Evolutionary conservation across 2,797 vertebrate species (phyloP).

Genomic region (Austrolebias charrua): DNA sequence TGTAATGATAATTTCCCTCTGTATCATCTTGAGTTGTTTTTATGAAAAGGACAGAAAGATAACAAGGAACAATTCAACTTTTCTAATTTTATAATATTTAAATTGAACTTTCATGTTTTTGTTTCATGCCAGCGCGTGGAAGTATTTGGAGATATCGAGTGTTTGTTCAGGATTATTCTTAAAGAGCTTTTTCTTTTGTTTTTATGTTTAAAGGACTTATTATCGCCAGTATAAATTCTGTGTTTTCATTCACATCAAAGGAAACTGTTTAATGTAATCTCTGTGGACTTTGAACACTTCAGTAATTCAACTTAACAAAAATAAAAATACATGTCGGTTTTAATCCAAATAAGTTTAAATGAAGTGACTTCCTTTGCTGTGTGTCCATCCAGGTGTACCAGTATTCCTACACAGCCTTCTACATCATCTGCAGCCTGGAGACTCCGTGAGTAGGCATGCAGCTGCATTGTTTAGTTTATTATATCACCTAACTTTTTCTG

Average conservation of each 20-base stretch:
- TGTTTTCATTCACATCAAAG: not conserved
- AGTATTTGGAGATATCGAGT: not conserved
- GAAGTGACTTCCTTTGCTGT: not conserved
- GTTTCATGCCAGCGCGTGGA: not conserved
- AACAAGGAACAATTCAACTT: not conserved
- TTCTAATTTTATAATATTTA: not conserved
- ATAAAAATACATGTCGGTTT: not conserved
- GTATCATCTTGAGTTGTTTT: too few species aligned
- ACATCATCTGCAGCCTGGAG: constrained; percentile 91
- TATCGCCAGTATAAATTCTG: not conserved
- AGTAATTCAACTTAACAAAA: not conserved
- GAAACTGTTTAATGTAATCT: constrained; percentile 3
- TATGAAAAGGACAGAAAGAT: not conserved
- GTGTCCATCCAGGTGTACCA: constrained; percentile 84
- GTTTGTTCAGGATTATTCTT: constrained; percentile 1
- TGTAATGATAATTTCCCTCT: too few species aligned
- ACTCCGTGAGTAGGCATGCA: constrained; percentile 81
- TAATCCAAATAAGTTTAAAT: constrained; percentile 8
- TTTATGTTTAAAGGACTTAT: constrained; percentile 1
- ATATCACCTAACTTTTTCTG: too few species aligned
- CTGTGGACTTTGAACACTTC: not conserved
- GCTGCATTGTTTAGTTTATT: constrained; percentile 9
- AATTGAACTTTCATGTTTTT: not conserved
- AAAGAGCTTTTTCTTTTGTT: not conserved
- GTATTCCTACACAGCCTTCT: constrained; percentile 92